phyloP scores from a whole-genome alignment of 2,797 vertebrate genomes.

The Oceanodroma leucorhoa region DNA sequence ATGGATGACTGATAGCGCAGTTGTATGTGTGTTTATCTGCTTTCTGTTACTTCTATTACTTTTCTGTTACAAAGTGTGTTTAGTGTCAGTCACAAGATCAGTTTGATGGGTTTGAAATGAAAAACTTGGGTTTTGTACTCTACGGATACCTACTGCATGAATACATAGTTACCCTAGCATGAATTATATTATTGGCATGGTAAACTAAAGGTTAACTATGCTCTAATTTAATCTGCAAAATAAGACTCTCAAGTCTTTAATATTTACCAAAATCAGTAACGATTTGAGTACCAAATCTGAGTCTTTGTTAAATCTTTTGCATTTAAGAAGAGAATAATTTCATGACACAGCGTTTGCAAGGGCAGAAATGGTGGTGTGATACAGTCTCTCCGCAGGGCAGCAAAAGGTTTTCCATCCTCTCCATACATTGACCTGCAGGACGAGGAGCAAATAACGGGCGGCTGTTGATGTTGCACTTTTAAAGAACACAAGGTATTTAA shows the following conservation, averaged over 20 bases:
- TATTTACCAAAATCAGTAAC: neutral
- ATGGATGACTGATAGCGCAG: neutral
- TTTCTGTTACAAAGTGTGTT: neutral
- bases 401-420: constrained; percentile 71
- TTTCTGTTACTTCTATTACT: neutral
- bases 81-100: neutral
- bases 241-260: neutral
- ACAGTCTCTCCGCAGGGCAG: constrained; percentile 72
- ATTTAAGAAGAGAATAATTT: neutral
- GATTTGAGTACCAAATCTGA: neutral
- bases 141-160: neutral
- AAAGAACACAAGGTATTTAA: constrained; percentile 6
- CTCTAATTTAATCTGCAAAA: neutral
- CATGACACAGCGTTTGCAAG: neutral
- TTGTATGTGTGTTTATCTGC: neutral
- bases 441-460: neutral
- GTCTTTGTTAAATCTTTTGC: neutral
- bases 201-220: neutral
- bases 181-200: neutral
- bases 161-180: neutral
- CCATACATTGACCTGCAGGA: constrained; percentile 56
- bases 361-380: neutral
- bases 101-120: neutral
- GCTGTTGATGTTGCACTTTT: neutral
- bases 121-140: accelerated